A percentile compares a stretch with the other conserved stretches of the same genome.
Evolutionary conservation across 2,113 vertebrate genomes (phyloP).

Genomic region (Ramphastos sulfuratus): DNA sequence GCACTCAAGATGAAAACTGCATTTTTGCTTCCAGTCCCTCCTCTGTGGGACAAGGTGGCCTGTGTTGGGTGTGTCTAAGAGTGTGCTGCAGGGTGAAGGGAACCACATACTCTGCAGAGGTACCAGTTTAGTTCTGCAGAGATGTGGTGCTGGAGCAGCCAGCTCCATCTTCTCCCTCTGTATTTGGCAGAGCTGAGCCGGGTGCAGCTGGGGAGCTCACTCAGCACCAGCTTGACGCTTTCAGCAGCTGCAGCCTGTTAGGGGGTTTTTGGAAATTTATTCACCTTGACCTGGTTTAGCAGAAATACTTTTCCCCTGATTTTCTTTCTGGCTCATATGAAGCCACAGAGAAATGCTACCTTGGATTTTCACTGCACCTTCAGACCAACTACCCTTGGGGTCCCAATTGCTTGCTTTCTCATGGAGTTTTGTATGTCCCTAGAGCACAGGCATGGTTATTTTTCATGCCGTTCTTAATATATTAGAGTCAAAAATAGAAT

Average conservation of each 20-base stretch:
- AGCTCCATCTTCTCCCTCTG: not conserved
- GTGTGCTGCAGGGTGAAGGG: accelerated
- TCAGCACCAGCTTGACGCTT: not conserved
- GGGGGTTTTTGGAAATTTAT: not conserved
- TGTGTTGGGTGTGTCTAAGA: not conserved
- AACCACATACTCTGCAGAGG: not conserved
- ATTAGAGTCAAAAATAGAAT: slow-evolving; percentile 45
- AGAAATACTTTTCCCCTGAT: not conserved
- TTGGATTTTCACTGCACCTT: not conserved
- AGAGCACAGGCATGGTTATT: not conserved
- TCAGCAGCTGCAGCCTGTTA: not conserved
- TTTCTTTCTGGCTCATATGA: not conserved
- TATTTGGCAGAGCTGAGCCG: not conserved
- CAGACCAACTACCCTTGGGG: not conserved
- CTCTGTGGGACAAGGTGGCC: not conserved
- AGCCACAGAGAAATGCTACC: not conserved
- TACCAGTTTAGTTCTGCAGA: not conserved
- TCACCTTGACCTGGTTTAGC: slow-evolving; percentile 46
- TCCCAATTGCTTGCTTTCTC: slow-evolving; percentile 16
- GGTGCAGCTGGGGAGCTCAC: not conserved
- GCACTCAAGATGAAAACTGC: not conserved
- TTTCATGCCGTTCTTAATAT: slow-evolving; percentile 26
- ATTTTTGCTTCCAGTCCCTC: not conserved
- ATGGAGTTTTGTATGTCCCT: slow-evolving; percentile 25
- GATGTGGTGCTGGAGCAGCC: not conserved